A percentile compares a stretch with the other conserved stretches of the same genome.
Evolutionary conservation across 2,888 invertebrate species (phyloP).

Genomic region (Trachelus tabidus): DNA sequence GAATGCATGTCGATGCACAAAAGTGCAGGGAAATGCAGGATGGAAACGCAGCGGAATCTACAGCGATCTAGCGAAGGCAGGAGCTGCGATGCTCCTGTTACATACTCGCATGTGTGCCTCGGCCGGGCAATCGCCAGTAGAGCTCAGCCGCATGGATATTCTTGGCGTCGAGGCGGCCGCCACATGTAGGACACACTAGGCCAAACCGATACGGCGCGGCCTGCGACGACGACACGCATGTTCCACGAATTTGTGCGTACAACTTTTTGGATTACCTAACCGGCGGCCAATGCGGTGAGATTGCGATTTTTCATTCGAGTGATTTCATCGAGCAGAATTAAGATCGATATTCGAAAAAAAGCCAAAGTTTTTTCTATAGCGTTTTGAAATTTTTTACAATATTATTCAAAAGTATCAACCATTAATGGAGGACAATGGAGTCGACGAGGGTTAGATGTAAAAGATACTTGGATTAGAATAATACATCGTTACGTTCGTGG

Average conservation of each 20-base stretch:
- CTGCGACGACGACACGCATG: background rate
- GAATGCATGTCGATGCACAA: background rate
- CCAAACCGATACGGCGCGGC: conserved; percentile 33
- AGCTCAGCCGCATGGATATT: conserved; percentile 30
- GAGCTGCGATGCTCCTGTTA: background rate
- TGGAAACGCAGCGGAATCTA: too few relatives aligned
- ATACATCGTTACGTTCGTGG: background rate
- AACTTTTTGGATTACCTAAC: background rate
- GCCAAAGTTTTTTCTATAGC: too few relatives aligned
- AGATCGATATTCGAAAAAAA: background rate
- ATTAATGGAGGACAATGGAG: too few relatives aligned
- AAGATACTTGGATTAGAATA: too few relatives aligned
- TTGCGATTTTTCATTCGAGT: background rate
- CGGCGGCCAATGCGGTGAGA: background rate
- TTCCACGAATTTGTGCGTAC: background rate
- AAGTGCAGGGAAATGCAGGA: too few relatives aligned
- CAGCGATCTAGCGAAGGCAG: background rate
- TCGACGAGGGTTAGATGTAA: too few relatives aligned
- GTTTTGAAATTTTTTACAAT: too few relatives aligned
- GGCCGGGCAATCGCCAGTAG: background rate
- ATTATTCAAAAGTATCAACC: background rate
- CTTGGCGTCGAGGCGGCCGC: conserved; percentile 38
- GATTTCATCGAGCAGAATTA: background rate
- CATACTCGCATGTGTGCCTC: background rate
- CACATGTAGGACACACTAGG: conserved; percentile 40